phyloP scores from a whole-genome alignment of 2,797 vertebrate species.

The Tokudaia muenninki region DNA sequence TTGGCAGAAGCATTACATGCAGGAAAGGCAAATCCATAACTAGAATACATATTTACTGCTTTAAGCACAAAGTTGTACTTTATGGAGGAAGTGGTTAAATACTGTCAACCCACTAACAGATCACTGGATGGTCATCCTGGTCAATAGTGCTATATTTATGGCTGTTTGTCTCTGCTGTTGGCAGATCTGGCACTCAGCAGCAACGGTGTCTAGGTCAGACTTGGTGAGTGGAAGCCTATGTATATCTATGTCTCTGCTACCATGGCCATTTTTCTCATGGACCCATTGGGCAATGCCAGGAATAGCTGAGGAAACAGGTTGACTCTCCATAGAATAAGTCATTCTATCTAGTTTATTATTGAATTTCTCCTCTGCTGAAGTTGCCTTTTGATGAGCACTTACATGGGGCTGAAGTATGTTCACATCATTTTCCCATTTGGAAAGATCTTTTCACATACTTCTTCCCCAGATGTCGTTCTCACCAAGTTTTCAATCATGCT shows the following conservation, averaged over 20 bases:
- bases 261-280: neutral
- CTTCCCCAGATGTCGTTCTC: neutral
- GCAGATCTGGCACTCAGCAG: neutral
- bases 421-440: neutral
- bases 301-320: neutral
- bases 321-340: too few species aligned
- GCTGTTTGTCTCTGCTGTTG: neutral
- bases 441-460: neutral
- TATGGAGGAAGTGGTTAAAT: neutral
- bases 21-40: neutral
- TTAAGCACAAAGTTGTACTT: neutral
- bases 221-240: neutral
- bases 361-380: neutral
- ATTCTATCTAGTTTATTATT: neutral
- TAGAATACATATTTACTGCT: neutral
- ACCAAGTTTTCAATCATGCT: neutral
- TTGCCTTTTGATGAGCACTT: neutral
- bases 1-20: neutral
- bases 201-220: neutral
- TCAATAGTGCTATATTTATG: neutral
- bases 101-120: neutral
- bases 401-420: neutral
- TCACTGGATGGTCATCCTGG: neutral
- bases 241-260: neutral
- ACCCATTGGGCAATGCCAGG: neutral